These are phyloP conservation scores for Stigmatopora nigra DNA, from an alignment of 2,113 vertebrate species.

Conservation along the genomic window DNA sequence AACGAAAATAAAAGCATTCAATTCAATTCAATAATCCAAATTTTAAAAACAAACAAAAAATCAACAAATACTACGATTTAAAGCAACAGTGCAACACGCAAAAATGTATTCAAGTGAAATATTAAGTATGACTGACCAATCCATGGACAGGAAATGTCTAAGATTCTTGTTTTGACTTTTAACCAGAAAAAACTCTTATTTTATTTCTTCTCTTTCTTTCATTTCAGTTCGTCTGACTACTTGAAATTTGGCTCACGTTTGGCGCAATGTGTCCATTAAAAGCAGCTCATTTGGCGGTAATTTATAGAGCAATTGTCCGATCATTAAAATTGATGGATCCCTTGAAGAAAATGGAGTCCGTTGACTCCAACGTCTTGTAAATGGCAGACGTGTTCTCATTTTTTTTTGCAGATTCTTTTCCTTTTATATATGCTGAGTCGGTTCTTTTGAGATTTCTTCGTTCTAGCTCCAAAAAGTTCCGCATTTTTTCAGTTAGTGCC, in stretches of 20 bases:
- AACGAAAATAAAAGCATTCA: no score
- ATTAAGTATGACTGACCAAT: conserved; percentile 31
- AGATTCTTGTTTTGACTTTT: conserved; percentile 28
- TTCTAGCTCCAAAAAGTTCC: neutral
- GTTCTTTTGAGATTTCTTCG: neutral
- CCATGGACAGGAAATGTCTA: conserved; percentile 44
- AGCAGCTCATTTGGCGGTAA: neutral
- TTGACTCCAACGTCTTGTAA: neutral
- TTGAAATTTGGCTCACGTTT: neutral
- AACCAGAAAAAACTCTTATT: conserved; percentile 20
- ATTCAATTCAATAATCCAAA: no score
- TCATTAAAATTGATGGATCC: neutral
- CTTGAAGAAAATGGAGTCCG: neutral
- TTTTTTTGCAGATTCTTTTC: neutral
- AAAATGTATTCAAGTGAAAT: conserved; percentile 43
- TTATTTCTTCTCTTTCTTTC: conserved; percentile 8
- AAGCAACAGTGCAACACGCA: conserved; percentile 3
- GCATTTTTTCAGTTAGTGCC: no score
- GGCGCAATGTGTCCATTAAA: neutral
- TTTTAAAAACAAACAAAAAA: no score
- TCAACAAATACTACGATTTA: neutral
- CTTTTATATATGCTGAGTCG: neutral
- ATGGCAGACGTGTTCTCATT: neutral
- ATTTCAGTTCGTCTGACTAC: neutral
- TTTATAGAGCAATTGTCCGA: neutral